A percentile compares a stretch with the other conserved stretches of the same genome.
phyloP scores from a whole-genome alignment of 2,797 vertebrate species.

The Pantherophis alleghaniensis region DNA sequence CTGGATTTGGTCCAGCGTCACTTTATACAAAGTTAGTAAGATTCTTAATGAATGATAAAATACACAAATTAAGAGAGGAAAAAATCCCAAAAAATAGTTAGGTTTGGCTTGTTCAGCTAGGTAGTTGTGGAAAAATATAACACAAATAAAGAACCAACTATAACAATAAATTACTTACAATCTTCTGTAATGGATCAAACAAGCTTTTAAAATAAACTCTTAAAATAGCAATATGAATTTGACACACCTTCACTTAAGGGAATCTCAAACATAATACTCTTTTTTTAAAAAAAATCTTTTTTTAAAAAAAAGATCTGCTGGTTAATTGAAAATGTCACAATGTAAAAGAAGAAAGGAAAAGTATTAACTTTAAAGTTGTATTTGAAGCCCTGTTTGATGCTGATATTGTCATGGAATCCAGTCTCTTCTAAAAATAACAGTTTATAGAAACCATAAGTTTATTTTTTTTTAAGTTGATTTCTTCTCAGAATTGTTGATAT shows the following conservation, averaged over 20 bases:
- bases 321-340: slow-evolving; percentile 30
- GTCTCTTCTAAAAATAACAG: not conserved
- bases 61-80: not conserved
- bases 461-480: not conserved
- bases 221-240: slow-evolving; percentile 33
- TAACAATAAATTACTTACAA: slow-evolving; percentile 45
- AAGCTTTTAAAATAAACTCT: slow-evolving; percentile 42
- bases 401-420: not conserved
- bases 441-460: not conserved
- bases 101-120: not conserved
- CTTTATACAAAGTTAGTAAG: not conserved
- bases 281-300: not conserved
- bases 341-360: slow-evolving; percentile 49
- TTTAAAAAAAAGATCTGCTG: slow-evolving; percentile 18
- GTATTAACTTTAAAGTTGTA: slow-evolving; percentile 29
- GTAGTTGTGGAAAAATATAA: not conserved
- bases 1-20: not conserved
- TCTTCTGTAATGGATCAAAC: slow-evolving; percentile 55
- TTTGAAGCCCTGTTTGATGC: not conserved
- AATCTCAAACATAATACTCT: slow-evolving; percentile 15
- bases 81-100: not conserved
- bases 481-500: not conserved
- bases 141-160: slow-evolving; percentile 37
- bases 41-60: not conserved
- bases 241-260: slow-evolving; percentile 37